Evolutionary conservation across 2,888 invertebrate species (phyloP), one percentile per base, ranked within the genome.

Genomic region (Drosophila limbata): DNA sequence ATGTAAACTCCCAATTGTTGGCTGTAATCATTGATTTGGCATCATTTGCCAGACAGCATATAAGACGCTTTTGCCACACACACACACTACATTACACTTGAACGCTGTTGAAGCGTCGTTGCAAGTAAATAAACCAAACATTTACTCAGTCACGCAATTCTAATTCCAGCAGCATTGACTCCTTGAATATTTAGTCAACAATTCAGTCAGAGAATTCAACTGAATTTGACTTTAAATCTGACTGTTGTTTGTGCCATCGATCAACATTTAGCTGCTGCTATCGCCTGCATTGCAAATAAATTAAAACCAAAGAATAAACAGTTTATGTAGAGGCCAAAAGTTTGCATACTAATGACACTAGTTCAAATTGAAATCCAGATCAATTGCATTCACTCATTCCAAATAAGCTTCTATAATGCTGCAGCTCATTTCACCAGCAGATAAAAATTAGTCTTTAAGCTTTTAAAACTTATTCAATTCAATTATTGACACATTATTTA

Each of bases 121-220:
- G 35, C 31, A 55, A 62, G 53, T 52, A 31, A 50, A 56, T 63
- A 63, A 63, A 48, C 48, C 51, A 67, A 70, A 74, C 63, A 57
- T 62, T 66, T 66, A 44, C 21, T 19, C 21, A 56, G 15, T 52
- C 40, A 50, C 44, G 31, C 47, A 47, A 25, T 3, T 47, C 33
- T 37, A 25, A 45, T 31, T 33, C n/a, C 33, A 11, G 33, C 44
- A 6, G 33, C 35, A 57, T 45, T 47, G 55, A 48, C 53, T 63
- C 17, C 37, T 39, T 47, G 31, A 19, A 39, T 47, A 13, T 47
- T 42, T 35, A 35, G 56, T 68, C 25, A 65, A 25, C 35, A 17
- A 59, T 19, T 68, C 45, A 47, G 33, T 39, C n/a, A 50, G 19
- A 11, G 21, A 45, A 19, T 37, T 33, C 28, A 39, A 5, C 1